Base-by-base conservation (phyloP, 2,797 vertebrate species). In the Hemibagrus guttatus region DNA sequence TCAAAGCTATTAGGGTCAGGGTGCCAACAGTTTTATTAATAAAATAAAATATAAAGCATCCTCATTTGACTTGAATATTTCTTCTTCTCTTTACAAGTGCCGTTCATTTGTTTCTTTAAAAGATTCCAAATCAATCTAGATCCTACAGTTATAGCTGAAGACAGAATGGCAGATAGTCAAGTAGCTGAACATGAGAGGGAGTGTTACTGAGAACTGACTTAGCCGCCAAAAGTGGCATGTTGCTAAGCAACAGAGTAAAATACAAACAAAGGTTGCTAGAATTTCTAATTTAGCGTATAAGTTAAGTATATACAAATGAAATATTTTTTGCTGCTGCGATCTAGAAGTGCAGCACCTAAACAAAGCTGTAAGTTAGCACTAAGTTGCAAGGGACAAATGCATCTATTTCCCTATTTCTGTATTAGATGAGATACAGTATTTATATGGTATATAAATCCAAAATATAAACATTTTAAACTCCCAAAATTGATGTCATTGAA, bases 131-230 rank as follows among this genome's bases (percentile, higher is more conserved):
- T n/a, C n/a, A 81, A 63, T 81, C 23, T n/a, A 39, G 78, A 61
- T 64, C 42, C 6, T 81, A 56, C 56, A 61, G 9, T 0, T 76
- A 79, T 31, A 28, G 28, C 75, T 76, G n/a, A 68, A 54, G 81
- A 83, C 81, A 68, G 17, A 23, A 54, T 13, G n/a, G 39, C 61
- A 64, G 42, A 52, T 6, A 49, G 42, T 82, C 49, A 68, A 35
- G 61, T 63, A 82, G 66, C 63, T 82, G 61, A 52, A 49, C 26
- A 82, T 35, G 46, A 83, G 63, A 69, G 28, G 81, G 28, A 35
- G 46, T 26, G 81, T 83, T 6, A 21, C 28, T 54, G 81, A 35
- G 81, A 69, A 69, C 17, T 23, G 63, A 31, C 31, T 28, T 81
- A 13, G 79, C 59, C 9, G 6, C n/a, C 9, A 35, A 69, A 69